Base-by-base conservation (phyloP, 2,888 invertebrate species). In the Nasonia oneida region DNA sequence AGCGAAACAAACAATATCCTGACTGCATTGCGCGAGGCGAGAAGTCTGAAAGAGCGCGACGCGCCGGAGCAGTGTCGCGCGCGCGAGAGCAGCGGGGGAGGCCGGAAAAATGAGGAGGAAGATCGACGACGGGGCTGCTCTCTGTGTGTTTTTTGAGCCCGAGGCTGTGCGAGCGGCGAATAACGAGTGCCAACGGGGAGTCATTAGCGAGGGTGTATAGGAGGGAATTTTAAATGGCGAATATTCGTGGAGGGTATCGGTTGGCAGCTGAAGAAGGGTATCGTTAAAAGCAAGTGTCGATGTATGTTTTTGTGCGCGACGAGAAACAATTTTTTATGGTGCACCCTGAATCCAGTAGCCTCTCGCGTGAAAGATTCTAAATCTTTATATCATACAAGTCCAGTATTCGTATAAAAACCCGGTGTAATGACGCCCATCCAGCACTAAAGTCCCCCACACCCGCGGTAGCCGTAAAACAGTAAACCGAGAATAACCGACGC, bases 1-100 rank as follows among this genome's bases (percentile, higher is more conserved):
- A 91, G 91, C 91, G 91, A 90, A 92, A 93, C 92, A 93, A 93
- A 93, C 92, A 92, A 92, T 92, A 93, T 92, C 92, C 91, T 91
- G 91, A 87, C 89, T 91, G 91, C 91, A 90, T 92, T 91, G 90
- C 89, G 90, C 75, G 85, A 86, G 83, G 87, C 73, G 83, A 85
- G 81, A 86, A 83, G 81, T 61, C 61, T 61, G 88, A 82, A 89
- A 87, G 86, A 86, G 70, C 75, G 81, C 78, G 81, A 81, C 76
- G 57, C 85, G 86, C 82, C 77, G 50, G 76, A 61, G 10, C 37
- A 57, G 74, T 80, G 15, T 71, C 57, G 84, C 29, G 29, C 29
- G 29, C 29, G 29, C n/a, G 47, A 15, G 42, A 23, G n/a, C 14
- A 29, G 18, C 2, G 61, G 71, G 37, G 2, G 47, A 23, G 23